Percentiles rank a stretch among this genome's conserved stretches.
Conservation (phyloP, 2,888 invertebrate species). For the Dasysyrphus tricinctus region DNA sequence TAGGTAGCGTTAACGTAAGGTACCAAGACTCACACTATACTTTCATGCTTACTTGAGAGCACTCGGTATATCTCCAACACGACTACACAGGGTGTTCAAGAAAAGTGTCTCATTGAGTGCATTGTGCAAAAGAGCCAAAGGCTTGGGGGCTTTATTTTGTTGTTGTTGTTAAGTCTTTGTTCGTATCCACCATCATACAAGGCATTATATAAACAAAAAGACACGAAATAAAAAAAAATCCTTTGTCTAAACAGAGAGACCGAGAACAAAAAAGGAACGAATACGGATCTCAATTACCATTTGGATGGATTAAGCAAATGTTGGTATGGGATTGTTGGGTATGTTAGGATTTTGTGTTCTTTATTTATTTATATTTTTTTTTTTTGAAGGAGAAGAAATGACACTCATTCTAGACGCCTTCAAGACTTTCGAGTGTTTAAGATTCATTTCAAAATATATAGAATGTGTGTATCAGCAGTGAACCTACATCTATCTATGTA, state of each 20-base stretch:
- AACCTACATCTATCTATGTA: background rate
- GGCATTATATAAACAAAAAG: slow-evolving; percentile 28
- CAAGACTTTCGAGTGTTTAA: slow-evolving; percentile 48
- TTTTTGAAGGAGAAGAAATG: background rate
- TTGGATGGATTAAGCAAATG: slow-evolving; percentile 51
- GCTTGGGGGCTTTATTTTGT: slow-evolving; percentile 41
- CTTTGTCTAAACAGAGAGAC: slow-evolving; percentile 49
- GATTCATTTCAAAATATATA: slow-evolving; percentile 8
- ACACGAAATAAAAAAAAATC: slow-evolving; percentile 25
- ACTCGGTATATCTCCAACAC: background rate
- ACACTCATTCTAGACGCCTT: slow-evolving; percentile 35
- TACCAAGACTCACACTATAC: slow-evolving; percentile 15
- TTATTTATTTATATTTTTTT: slow-evolving; percentile 11
- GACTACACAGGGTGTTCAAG: slow-evolving; percentile 44
- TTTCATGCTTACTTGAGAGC: background rate
- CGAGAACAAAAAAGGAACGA: slow-evolving; percentile 14
- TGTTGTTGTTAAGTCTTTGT: slow-evolving; percentile 13
- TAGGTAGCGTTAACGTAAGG: background rate
- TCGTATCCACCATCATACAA: slow-evolving; percentile 18
- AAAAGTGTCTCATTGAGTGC: slow-evolving; percentile 40
- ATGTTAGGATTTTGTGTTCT: slow-evolving; percentile 9
- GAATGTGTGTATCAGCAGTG: background rate
- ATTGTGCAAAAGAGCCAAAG: slow-evolving; percentile 43
- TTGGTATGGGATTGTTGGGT: slow-evolving; percentile 23
- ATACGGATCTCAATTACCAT: slow-evolving; percentile 41